A percentile compares a stretch with the other conserved stretches of the same genome.
Evolutionary conservation across 2,888 invertebrate species (phyloP).

Genomic region (Dryadula phaetusa): DNA sequence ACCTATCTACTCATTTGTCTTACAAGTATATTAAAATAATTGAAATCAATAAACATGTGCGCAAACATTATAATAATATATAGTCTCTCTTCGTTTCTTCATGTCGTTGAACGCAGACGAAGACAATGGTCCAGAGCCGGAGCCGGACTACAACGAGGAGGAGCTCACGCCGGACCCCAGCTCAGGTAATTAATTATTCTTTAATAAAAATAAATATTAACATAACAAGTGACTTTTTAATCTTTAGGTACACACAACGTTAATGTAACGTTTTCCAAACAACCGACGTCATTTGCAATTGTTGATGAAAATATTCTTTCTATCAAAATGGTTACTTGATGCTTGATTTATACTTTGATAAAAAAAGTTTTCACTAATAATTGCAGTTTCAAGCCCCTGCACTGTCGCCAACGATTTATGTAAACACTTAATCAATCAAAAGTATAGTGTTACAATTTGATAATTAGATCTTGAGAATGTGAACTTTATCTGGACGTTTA

Average conservation of each 20-base stretch:
- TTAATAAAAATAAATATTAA: not conserved
- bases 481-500: too few species aligned
- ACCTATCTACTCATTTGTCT: not conserved
- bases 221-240: not conserved
- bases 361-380: too few species aligned
- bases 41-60: slow-evolving; percentile 58
- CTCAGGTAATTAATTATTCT: slow-evolving; percentile 59
- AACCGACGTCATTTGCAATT: too few species aligned
- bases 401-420: too few species aligned
- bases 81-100: slow-evolving; percentile 84
- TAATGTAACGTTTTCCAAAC: too few species aligned
- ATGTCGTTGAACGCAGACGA: slow-evolving; percentile 92
- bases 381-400: too few species aligned
- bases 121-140: slow-evolving; percentile 79
- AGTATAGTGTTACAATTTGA: too few species aligned
- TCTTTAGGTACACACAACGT: not conserved
- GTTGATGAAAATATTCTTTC: too few species aligned
- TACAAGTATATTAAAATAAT: not conserved
- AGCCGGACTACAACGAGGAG: slow-evolving; percentile 81
- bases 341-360: too few species aligned
- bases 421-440: too few species aligned
- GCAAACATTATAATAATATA: slow-evolving; percentile 84
- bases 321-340: too few species aligned
- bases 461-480: too few species aligned
- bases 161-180: slow-evolving; percentile 72